These are phyloP conservation scores for Poecilia picta DNA, from an alignment of 2,797 vertebrate genomes.

Conservation along the genomic window DNA sequence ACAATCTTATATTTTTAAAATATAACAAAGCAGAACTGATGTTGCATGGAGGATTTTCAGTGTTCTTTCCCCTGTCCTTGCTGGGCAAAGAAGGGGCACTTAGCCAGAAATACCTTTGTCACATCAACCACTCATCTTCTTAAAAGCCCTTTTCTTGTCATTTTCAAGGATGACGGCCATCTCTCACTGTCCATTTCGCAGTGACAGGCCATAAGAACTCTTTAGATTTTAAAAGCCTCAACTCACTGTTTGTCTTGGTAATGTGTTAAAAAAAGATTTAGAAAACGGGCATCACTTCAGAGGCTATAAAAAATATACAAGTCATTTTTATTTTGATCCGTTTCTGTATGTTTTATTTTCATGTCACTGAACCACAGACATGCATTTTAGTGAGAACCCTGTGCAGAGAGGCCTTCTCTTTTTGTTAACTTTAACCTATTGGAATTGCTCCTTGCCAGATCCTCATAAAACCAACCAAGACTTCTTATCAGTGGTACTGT, in stretches of 20 bases:
- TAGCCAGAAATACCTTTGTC: conserved; percentile 1
- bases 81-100: not conserved
- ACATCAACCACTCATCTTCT: conserved; percentile 6
- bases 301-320: not conserved
- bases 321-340: not conserved
- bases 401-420: not conserved
- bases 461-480: not conserved
- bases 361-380: not conserved
- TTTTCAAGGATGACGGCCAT: conserved; percentile 7
- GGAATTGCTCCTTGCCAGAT: not conserved
- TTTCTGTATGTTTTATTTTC: not conserved
- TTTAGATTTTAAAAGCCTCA: conserved; percentile 7
- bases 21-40: not conserved
- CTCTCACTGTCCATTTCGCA: not conserved
- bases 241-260: not conserved
- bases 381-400: not conserved
- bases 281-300: not conserved
- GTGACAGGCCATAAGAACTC: not conserved
- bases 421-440: not conserved
- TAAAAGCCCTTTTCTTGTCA: conserved; percentile 14
- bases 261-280: not conserved
- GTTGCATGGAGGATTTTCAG: not conserved
- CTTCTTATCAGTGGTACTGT: no score
- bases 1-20: not conserved
- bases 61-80: not conserved